Conservation (phyloP, 2,113 vertebrate species). For the Canis aureus region DNA sequence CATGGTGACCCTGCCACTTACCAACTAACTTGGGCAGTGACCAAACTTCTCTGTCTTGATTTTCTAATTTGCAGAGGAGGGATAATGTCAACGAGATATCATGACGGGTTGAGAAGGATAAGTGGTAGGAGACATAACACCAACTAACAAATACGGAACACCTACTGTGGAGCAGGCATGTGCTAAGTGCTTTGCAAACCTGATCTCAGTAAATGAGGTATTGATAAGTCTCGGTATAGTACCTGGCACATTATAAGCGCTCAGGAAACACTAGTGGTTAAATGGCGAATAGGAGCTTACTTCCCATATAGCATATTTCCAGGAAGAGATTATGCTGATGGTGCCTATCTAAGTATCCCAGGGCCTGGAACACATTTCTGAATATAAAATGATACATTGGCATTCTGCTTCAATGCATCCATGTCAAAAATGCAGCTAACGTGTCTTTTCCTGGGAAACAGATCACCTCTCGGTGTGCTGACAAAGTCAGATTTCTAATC, state of each 20-base stretch:
- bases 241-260: background rate
- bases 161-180: background rate
- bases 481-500: background rate
- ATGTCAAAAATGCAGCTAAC: background rate
- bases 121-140: background rate
- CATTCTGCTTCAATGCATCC: background rate
- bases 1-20: background rate
- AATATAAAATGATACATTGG: background rate
- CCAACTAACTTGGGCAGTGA: background rate
- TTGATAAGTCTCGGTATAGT: background rate
- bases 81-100: background rate
- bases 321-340: background rate
- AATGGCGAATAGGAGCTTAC: background rate
- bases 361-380: background rate
- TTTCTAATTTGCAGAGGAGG: background rate
- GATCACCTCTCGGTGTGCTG: background rate
- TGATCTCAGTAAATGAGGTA: background rate
- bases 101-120: background rate
- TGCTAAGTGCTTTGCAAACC: background rate
- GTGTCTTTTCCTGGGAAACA: background rate
- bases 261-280: background rate
- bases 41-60: background rate
- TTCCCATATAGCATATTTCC: background rate
- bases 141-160: background rate
- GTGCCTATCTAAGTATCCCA: background rate